Evolutionary conservation across 1,140 invertebrate genomes (phyloP).

Genomic region (Mya arenaria): DNA sequence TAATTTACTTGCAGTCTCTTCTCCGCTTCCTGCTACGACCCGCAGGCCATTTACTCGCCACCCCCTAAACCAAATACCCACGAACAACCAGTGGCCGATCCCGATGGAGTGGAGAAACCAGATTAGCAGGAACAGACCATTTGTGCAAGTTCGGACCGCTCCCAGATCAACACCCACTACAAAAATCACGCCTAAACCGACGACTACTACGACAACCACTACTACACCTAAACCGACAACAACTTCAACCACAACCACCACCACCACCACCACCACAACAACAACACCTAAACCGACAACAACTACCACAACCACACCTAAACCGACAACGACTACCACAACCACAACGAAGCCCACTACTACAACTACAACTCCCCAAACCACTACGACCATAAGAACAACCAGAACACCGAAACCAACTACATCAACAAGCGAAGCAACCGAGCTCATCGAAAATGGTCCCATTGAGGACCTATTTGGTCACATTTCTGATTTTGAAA

Average conservation of each 20-base stretch:
- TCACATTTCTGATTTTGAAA: neutral
- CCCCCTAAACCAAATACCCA: no score
- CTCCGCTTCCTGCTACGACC: no score
- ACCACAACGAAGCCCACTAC: neutral
- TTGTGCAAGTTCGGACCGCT: no score
- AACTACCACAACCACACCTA: conserved; percentile 23
- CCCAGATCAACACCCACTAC: conserved; percentile 24
- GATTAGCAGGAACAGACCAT: no score
- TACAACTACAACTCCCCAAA: conserved; percentile 1
- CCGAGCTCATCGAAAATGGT: neutral
- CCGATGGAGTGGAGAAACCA: no score
- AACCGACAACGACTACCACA: neutral
- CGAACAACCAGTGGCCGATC: no score
- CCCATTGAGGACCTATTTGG: neutral
- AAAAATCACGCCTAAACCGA: neutral
- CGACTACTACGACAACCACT: conserved; percentile 2
- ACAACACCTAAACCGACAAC: conserved; percentile 19
- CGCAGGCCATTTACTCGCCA: no score
- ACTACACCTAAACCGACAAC: neutral
- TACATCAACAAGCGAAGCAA: neutral
- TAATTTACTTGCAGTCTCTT: no score
- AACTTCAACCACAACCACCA: neutral
- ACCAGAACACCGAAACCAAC: conserved; percentile 5
- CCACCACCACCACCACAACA: conserved; percentile 19
- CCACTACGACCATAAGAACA: neutral